Evolutionary conservation across 1,140 invertebrate species (phyloP), one percentile per base, ranked within the genome.

Genomic region (Scaptomyza montana): DNA sequence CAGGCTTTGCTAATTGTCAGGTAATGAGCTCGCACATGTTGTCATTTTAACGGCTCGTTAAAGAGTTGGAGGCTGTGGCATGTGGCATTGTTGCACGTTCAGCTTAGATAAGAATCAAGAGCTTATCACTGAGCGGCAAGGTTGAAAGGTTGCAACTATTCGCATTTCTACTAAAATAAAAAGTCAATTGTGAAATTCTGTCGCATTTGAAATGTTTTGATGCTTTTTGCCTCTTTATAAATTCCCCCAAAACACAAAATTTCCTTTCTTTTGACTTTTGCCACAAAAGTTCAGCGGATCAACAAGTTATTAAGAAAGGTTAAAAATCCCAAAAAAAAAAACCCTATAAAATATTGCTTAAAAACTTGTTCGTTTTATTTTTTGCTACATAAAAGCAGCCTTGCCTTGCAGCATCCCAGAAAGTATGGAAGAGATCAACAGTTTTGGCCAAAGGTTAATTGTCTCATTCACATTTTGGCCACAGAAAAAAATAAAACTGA

Each of bases 381-480:
- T 16, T 16, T 16, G 16, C 12, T n/a, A 39, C 10, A 30, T 5
- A 25, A 45, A 62, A 51, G 47, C 46, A 3, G 21, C 21, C 21
- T 25, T 19, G 30, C 30, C 10, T 28, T 12, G 25, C 62, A 76
- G 57, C 59, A 68, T 77, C 59, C 57, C 33, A 9, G 39, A 50
- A 28, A 21, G 47, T 47, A 64, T 45, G 39, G 39, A 59, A 74
- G 65, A 78, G 68, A 80, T 78, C 77, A 57, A 39, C 30, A 53
- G 82, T 68, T 66, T 70, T 78, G 50, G 66, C 69, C 69, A 53
- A 33, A 71, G 80, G 76, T 82, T 78, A 76, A 76, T 70, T 70
- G 77, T 16, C 25, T 33, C 55, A 68, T 68, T 68, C 41, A 4
- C 16, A 68, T 68, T 68, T 30, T 30, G 28, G 5, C 28, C 39